These are phyloP conservation scores for Lasioglossum albipes DNA, from an alignment of 1,140 invertebrate genomes.

Conservation along the genomic window DNA sequence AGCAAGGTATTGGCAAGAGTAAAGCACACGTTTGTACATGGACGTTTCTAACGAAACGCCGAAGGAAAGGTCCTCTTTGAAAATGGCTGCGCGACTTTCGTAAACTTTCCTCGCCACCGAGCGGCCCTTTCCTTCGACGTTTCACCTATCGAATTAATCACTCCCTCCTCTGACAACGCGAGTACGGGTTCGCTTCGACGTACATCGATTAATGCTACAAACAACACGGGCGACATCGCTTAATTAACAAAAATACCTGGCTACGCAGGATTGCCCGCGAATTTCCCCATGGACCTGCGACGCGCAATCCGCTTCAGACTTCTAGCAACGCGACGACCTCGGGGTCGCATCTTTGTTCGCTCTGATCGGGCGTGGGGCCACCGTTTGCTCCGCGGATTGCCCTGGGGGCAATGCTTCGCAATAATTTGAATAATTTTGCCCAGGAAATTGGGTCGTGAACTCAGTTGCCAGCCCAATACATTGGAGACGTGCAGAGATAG, in stretches of 20 bases:
- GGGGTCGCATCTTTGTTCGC: background rate
- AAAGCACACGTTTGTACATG: constrained; percentile 77
- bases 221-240: constrained; percentile 50
- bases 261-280: constrained; percentile 36
- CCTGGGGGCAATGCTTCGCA: no score
- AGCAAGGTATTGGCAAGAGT: constrained; percentile 70
- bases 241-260: constrained; percentile 61
- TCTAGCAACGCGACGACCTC: constrained; percentile 13
- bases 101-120: background rate
- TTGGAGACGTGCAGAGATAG: no score
- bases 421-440: no score
- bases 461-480: no score
- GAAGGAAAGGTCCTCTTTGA: background rate
- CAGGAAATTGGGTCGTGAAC: no score
- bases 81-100: background rate
- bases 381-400: no score
- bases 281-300: background rate
- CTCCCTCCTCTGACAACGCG: background rate
- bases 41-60: constrained; percentile 67
- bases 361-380: no score
- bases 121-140: constrained; percentile 7
- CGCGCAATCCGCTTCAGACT: constrained; percentile 33
- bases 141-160: constrained; percentile 43
- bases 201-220: constrained; percentile 49
- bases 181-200: background rate